Evolutionary conservation across 2,888 invertebrate genomes (phyloP), one percentile per base, ranked within the genome.

Genomic region (Drosophila formosana): DNA sequence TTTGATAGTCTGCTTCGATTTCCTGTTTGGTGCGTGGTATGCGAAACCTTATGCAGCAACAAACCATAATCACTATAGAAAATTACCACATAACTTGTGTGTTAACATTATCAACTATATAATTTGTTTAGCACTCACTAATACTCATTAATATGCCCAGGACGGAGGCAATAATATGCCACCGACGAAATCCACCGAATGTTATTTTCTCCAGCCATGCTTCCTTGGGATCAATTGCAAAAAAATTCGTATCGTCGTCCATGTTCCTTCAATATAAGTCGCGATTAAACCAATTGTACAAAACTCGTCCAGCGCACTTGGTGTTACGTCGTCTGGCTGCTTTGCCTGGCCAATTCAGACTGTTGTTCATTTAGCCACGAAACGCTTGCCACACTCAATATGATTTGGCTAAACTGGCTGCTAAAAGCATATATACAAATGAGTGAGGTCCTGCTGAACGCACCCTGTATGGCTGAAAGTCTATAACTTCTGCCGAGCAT

Each of bases 11-110:
- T 0, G 97, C 98, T 91, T 98, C 98, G 73, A 98, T 98, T 93
- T 98, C 98, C 92, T 98, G 98, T 91, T 98, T 98, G 0, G 98
- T 98, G 58, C 98, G 94, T 1, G 98, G 98, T 78, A 98, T 96
- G 39, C 98, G 95, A 92, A 98, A 97, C 78, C 96, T 96, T 87
- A 97, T 95, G 90, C 98, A 97, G 91, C 98, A 98, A 91, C 98
- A 98, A 58, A 98, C 93, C 89, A 97, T 95, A 75, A 98, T 95
- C 70, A 96, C 97, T 97, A 32, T 6, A 52, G 43, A 18, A 32
- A 11, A n/a, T 9, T 3, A 13, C 1, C 6, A 28, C 0, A 4
- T 18, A n/a, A 4, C 9, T 3, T 11, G 0, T 57, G n/a, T n/a
- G 3, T 28, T 26, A n/a, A 6, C 3, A 8, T 5, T 39, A n/a